A percentile compares a stretch with the other conserved stretches of the same genome.
phyloP scores from a whole-genome alignment of 1,140 invertebrate genomes.

The Elysia chlorotica region DNA sequence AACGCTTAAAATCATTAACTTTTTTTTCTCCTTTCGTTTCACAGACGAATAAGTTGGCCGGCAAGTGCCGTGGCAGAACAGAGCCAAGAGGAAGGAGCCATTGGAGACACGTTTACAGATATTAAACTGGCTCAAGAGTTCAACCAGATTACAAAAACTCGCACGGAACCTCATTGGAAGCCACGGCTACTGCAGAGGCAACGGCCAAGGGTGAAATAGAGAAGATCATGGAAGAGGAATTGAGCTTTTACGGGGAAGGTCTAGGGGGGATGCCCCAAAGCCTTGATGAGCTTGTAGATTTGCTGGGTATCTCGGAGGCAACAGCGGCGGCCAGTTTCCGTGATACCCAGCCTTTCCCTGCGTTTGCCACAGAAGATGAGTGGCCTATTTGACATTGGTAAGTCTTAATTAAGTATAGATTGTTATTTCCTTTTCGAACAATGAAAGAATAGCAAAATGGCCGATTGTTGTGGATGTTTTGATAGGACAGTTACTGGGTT shows the following conservation, averaged over 20 bases:
- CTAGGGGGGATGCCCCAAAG: conserved; percentile 30
- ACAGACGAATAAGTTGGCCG: no score
- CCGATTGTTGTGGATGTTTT: not conserved
- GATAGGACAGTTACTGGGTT: no score
- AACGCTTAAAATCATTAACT: no score
- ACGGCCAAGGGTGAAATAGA: conserved; percentile 1
- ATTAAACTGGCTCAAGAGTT: no score
- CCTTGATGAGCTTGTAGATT: conserved; percentile 43
- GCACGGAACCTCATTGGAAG: no score
- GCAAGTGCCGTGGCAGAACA: not conserved
- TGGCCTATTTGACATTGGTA: conserved; percentile 54
- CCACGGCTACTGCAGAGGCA: not conserved
- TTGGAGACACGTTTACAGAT: not conserved
- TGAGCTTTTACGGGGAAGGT: conserved; percentile 6
- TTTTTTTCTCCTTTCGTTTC: no score
- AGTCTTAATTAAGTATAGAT: no score
- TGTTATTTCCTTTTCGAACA: not conserved
- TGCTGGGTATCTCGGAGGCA: conserved; percentile 37
- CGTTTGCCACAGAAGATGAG: conserved; percentile 44
- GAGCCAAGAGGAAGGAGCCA: not conserved
- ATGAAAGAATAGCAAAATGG: not conserved
- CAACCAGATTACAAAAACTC: no score
- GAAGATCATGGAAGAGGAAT: conserved; percentile 24
- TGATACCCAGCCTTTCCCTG: conserved; percentile 42
- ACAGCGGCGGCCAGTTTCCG: conserved; percentile 22